phyloP scores from a whole-genome alignment of 2,797 vertebrate genomes.

The Acanthurus tractus region DNA sequence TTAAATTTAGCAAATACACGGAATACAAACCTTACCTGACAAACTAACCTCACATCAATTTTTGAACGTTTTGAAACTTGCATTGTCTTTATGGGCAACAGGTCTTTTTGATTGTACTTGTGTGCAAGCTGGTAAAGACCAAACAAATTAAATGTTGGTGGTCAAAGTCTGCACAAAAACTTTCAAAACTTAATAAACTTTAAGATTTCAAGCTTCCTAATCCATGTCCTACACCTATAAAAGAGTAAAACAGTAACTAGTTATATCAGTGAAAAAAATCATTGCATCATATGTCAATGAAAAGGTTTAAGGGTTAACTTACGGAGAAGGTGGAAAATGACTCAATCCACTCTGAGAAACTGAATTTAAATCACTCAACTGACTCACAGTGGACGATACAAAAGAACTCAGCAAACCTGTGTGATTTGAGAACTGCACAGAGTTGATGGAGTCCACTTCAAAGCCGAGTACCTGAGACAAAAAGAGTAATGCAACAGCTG shows the following conservation, averaged over 20 bases:
- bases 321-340: neutral
- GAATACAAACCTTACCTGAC: too few species aligned
- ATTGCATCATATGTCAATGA: neutral
- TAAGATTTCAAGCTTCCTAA: too few species aligned
- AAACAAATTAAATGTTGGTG: neutral
- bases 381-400: neutral
- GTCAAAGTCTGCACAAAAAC: conserved; percentile 8
- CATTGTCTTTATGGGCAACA: neutral
- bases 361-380: neutral
- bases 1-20: neutral
- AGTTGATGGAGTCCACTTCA: conserved; percentile 97
- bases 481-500: conserved; percentile 32
- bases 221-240: too few species aligned
- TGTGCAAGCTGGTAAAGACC: too few species aligned
- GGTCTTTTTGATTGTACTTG: too few species aligned
- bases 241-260: too few species aligned
- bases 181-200: neutral
- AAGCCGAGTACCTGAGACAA: conserved; percentile 93
- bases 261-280: neutral
- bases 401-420: conserved; percentile 87
- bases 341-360: neutral
- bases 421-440: conserved; percentile 99
- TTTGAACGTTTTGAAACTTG: neutral
- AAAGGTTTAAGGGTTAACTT: neutral
- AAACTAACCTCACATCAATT: neutral